Conservation (phyloP, 2,113 vertebrate genomes). For the Hemichromis elongatus region DNA sequence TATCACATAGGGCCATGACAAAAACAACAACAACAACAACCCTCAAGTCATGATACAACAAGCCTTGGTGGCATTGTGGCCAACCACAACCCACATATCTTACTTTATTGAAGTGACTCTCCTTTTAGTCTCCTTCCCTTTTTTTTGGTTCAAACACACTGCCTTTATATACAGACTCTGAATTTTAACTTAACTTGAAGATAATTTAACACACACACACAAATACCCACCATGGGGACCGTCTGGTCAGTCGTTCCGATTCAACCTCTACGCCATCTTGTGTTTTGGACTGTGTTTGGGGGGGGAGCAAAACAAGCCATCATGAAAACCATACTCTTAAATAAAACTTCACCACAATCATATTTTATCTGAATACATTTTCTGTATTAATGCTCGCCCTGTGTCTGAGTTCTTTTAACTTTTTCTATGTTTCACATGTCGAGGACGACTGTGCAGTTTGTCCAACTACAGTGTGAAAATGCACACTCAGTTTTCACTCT, state of each 20-base stretch:
- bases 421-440: rapidly evolving
- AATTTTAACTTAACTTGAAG: background rate
- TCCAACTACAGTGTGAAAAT: background rate
- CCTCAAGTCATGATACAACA: background rate
- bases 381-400: rapidly evolving
- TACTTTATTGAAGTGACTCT: too few species aligned
- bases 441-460: background rate
- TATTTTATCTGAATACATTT: background rate
- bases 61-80: background rate
- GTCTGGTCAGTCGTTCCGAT: constrained; percentile 56
- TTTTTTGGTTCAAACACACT: background rate
- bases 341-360: background rate
- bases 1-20: constrained; percentile 48
- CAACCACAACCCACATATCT: background rate
- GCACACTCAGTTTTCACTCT: rapidly evolving
- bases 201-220: background rate
- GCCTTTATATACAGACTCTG: background rate
- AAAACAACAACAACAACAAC: constrained; percentile 40
- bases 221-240: constrained; percentile 69
- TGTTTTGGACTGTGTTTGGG: constrained; percentile 53
- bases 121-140: background rate
- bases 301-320: rapidly evolving
- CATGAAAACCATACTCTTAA: background rate
- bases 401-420: background rate
- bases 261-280: constrained; percentile 57